Evolutionary conservation across 53 echinoderm and acorn worm genomes (phyloP).

Genomic region (Paelopatides confundens): DNA sequence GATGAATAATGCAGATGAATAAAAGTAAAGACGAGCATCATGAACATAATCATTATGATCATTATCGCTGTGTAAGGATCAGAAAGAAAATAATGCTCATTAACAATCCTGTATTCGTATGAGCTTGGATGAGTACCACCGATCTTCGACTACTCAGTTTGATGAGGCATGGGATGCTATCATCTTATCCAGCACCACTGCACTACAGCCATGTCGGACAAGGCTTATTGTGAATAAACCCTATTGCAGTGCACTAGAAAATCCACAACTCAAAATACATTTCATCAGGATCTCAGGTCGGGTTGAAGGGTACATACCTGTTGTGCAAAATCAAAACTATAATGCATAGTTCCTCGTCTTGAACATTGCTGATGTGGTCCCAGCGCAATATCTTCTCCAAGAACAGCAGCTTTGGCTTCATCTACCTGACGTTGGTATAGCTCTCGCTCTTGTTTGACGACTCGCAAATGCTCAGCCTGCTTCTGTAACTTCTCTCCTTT

Average conservation of each 20-base stretch:
- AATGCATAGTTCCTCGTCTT: slow-evolving; percentile 44
- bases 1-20: too few species aligned
- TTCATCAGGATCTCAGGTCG: background rate
- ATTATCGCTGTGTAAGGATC: too few species aligned
- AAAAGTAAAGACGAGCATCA: too few species aligned
- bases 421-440: slow-evolving; percentile 33
- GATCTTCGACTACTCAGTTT: too few species aligned
- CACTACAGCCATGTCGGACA: too few species aligned
- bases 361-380: slow-evolving; percentile 23
- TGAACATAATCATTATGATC: too few species aligned
- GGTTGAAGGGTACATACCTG: slow-evolving; percentile 46
- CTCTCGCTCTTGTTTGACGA: slow-evolving; percentile 16
- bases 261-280: background rate
- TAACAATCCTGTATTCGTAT: too few species aligned
- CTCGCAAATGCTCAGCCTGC: slow-evolving; percentile 20
- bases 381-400: slow-evolving; percentile 5
- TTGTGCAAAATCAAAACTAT: slow-evolving; percentile 67
- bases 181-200: too few species aligned
- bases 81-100: too few species aligned
- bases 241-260: too few species aligned
- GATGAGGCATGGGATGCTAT: too few species aligned
- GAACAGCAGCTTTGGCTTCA: slow-evolving; percentile 6
- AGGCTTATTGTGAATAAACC: background rate
- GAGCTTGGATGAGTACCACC: too few species aligned
- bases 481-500: background rate